phyloP scores from a whole-genome alignment of 1,140 invertebrate genomes.

The Sarcophaga peregrina region DNA sequence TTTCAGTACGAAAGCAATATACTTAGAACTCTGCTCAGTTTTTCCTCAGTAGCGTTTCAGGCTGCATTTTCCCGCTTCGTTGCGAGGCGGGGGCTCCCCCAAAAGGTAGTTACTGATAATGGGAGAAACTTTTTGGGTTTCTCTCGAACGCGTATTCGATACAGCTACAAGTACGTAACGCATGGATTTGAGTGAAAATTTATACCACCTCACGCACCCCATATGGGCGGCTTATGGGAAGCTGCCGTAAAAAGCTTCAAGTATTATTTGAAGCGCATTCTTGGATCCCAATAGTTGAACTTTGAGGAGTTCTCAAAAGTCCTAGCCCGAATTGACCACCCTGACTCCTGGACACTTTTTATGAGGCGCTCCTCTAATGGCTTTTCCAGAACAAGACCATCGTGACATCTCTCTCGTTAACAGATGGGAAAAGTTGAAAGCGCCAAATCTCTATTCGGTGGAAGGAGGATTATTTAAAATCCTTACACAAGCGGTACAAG shows the following conservation, averaged over 20 bases:
- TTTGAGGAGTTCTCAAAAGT: slow-evolving; percentile 57
- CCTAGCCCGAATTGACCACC: slow-evolving; percentile 47
- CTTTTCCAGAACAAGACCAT: no score
- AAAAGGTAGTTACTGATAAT: slow-evolving; percentile 15
- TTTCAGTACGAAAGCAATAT: slow-evolving; percentile 30
- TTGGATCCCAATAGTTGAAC: slow-evolving; percentile 47
- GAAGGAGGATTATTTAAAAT: slow-evolving; percentile 28
- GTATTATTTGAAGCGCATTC: slow-evolving; percentile 47
- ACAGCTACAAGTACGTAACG: not conserved
- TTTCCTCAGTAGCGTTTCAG: slow-evolving; percentile 42
- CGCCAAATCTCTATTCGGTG: slow-evolving; percentile 14
- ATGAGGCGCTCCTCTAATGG: slow-evolving; percentile 40
- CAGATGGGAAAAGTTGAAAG: slow-evolving; percentile 5
- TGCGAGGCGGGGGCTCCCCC: slow-evolving; percentile 22
- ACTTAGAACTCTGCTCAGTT: slow-evolving; percentile 36
- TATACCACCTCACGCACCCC: slow-evolving; percentile 52
- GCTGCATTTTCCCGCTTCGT: slow-evolving; percentile 42
- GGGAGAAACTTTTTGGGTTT: not conserved
- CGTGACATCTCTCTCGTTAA: not conserved
- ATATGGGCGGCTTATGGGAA: slow-evolving; percentile 61
- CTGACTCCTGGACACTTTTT: slow-evolving; percentile 46
- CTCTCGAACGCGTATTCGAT: not conserved
- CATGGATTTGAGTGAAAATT: slow-evolving; percentile 40
- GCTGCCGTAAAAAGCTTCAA: slow-evolving; percentile 58
- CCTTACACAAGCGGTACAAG: slow-evolving; percentile 15